Percentiles rank a stretch among this genome's conserved stretches.
phyloP scores from a whole-genome alignment of 1,140 invertebrate species.

The Drosophila fuyamai region DNA sequence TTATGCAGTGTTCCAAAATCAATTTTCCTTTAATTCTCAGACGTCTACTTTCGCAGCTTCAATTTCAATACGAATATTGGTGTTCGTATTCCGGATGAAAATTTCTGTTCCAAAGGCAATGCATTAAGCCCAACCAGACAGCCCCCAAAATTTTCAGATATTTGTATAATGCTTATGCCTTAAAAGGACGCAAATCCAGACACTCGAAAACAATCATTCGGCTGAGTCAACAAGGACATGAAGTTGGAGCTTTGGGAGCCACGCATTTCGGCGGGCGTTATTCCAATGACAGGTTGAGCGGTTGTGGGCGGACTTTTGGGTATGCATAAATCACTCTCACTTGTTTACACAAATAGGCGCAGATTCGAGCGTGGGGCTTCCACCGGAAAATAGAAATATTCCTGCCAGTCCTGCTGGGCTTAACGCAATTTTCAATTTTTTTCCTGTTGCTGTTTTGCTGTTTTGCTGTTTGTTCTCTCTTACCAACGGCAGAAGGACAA shows the following conservation, averaged over 20 bases:
- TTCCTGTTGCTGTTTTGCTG: slow-evolving; percentile 25
- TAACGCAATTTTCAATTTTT: slow-evolving; percentile 77
- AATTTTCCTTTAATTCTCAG: background rate
- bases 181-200: slow-evolving; percentile 73
- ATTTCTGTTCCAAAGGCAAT: slow-evolving; percentile 20
- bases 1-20: too few relatives aligned
- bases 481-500: slow-evolving; percentile 26
- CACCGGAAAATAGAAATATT: slow-evolving; percentile 34
- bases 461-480: slow-evolving; percentile 26
- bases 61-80: background rate
- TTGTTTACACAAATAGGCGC: slow-evolving; percentile 82
- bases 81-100: slow-evolving; percentile 3
- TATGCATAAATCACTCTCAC: slow-evolving; percentile 82
- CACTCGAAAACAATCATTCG: slow-evolving; percentile 81
- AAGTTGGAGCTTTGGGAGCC: slow-evolving; percentile 30
- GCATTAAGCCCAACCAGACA: slow-evolving; percentile 27
- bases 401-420: slow-evolving; percentile 41
- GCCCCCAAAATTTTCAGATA: slow-evolving; percentile 51
- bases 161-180: slow-evolving; percentile 49
- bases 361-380: slow-evolving; percentile 36
- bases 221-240: slow-evolving; percentile 78
- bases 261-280: slow-evolving; percentile 25
- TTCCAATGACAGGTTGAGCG: slow-evolving; percentile 52
- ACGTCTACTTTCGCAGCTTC: background rate
- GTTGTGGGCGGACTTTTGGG: slow-evolving; percentile 27